phyloP scores from a whole-genome alignment of 2,113 vertebrate species.

The Nesospiza acunhae region DNA sequence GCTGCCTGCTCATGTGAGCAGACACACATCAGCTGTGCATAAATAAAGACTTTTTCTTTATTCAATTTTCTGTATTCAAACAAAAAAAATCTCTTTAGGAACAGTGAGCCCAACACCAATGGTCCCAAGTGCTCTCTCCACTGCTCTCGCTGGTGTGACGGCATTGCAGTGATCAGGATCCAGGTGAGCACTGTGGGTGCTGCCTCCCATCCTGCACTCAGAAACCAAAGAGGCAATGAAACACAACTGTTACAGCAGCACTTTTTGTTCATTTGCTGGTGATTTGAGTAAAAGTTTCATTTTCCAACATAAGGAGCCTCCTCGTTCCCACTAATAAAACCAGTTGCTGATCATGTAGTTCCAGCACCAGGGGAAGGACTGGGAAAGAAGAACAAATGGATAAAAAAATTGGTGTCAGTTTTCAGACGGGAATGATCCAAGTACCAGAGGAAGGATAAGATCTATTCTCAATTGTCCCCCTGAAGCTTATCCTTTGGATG shows the following conservation, averaged over 20 bases:
- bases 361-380: background rate
- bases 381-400: background rate
- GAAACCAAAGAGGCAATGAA: background rate
- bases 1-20: background rate
- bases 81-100: background rate
- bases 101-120: background rate
- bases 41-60: background rate
- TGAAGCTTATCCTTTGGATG: background rate
- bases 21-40: background rate
- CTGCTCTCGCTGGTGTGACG: fast-evolving
- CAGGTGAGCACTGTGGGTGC: background rate
- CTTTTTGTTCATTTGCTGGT: background rate
- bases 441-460: background rate
- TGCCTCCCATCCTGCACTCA: background rate
- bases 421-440: background rate
- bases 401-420: background rate
- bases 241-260: background rate
- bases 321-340: background rate
- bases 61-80: background rate
- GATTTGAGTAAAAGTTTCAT: background rate
- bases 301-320: background rate
- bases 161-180: fast-evolving
- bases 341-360: fast-evolving
- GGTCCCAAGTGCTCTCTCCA: background rate
- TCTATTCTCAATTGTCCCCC: background rate